These are phyloP conservation scores for Dinocampus coccinellae DNA, from an alignment of 2,888 invertebrate genomes.

Conservation along the genomic window DNA sequence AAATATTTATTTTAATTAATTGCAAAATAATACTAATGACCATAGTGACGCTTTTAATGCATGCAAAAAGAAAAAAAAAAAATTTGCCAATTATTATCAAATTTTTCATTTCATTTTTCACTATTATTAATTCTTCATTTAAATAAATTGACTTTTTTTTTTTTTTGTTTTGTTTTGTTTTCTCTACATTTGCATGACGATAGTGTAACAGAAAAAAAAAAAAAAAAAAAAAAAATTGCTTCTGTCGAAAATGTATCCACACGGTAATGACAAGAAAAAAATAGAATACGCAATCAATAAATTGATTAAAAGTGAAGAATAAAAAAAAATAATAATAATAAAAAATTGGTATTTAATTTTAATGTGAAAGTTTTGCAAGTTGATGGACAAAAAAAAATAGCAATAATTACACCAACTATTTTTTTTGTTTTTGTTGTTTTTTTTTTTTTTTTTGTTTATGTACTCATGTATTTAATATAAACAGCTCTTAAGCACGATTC, in stretches of 20 bases:
- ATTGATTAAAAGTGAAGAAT: not conserved
- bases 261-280: constrained; percentile 46
- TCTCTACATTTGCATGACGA: constrained; percentile 34
- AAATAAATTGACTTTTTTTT: constrained; percentile 6
- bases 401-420: not conserved
- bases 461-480: not conserved
- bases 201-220: constrained; percentile 4
- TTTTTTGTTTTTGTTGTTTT: too few relatives aligned
- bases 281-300: not conserved
- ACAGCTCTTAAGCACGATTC: not conserved
- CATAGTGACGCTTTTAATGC: constrained; percentile 16
- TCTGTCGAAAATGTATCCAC: constrained; percentile 60
- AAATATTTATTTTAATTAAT: constrained; percentile 46
- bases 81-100: constrained; percentile 8
- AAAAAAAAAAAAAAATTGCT: too few relatives aligned
- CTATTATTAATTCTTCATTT: not conserved
- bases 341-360: constrained; percentile 2
- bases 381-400: not conserved
- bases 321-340: constrained; percentile 12
- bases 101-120: constrained; percentile 7
- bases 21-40: constrained; percentile 31
- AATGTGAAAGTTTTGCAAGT: not conserved
- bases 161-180: constrained; percentile 1
- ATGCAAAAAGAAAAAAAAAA: constrained; percentile 4
- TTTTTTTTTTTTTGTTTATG: not conserved